These are phyloP conservation scores for Chionodraco myersi DNA, from an alignment of 2,113 vertebrate genomes.

Conservation along the genomic window DNA sequence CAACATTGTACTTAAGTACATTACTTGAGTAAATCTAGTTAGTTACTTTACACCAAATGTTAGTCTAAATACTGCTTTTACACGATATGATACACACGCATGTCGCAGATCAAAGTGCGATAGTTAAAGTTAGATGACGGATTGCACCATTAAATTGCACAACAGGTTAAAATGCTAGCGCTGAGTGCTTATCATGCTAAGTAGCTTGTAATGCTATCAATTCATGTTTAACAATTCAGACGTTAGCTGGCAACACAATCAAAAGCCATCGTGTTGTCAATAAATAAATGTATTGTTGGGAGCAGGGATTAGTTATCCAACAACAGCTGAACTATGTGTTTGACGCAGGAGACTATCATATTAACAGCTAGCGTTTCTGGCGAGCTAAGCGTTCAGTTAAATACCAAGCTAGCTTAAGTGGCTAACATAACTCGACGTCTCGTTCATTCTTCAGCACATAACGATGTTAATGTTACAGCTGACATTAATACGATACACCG, in stretches of 20 bases:
- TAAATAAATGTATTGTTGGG: not conserved
- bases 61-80: not conserved
- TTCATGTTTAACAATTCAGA: no score
- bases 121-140: not conserved
- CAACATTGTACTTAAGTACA: no score
- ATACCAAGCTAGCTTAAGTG: not conserved
- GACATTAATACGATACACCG: accelerated
- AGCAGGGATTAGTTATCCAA: no score
- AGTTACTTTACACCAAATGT: no score
- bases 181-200: slow-evolving; percentile 1
- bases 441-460: not conserved
- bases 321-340: not conserved
- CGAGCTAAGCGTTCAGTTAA: not conserved
- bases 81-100: no score
- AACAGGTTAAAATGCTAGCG: slow-evolving; percentile 22
- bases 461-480: not conserved
- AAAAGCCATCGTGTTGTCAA: accelerated
- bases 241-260: not conserved
- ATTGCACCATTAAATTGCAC: slow-evolving; percentile 24
- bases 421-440: slow-evolving; percentile 41
- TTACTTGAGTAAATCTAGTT: no score
- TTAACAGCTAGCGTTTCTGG: slow-evolving; percentile 39
- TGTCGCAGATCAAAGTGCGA: not conserved
- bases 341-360: slow-evolving; percentile 16
- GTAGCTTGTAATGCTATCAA: not conserved